Evolutionary conservation across 2,888 invertebrate species (phyloP), one percentile per base, ranked within the genome.

Genomic region (Gandaritis pyraliata): DNA sequence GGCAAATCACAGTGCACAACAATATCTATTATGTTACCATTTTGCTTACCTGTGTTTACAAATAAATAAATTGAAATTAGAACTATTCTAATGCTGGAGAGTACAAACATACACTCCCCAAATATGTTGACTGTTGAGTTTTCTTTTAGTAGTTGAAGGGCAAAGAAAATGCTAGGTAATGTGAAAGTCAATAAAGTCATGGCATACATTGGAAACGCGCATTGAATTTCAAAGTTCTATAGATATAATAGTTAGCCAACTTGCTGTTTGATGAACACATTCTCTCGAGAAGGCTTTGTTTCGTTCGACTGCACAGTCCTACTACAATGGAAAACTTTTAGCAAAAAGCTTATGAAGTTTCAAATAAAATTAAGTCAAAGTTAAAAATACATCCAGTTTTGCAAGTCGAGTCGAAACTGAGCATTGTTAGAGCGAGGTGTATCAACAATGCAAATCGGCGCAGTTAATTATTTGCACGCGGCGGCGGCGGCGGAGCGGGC

Each of bases 401-500:
- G 52, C 15, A 18, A 52, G 58, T 52, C 10, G 41, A 47, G 47
- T 33, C 18, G 33, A 50, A 50, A 51, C 55, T 46, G 46, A 41
- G 61, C 47, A 45, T 52, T 48, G 59, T 33, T 53, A 41, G 49
- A 54, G 60, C 53, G 38, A 38, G 48, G 48, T 63, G 57, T 57
- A 61, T 48, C 58, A 61, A 56, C 61, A 51, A 61, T 61, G 65
- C 55, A 52, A 61, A 61, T 58, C 49, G 48, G 39, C 48, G 61
- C 54, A 65, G 59, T 64, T 64, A 59, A 64, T 67, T 67, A 64
- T 66, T 62, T 57, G 65, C 64, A 64, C 47, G 41, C 30, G 36
- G 49, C 57, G 39, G 43, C 56, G 55, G 54, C 47, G 57, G 33
- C 48, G 48, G 16, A 13, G 46, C 51, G 51, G 39, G 11, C n/a